A percentile compares a stretch with the other conserved stretches of the same genome.
phyloP scores from a whole-genome alignment of 2,113 vertebrate species.

The Stigmatopora argus region DNA sequence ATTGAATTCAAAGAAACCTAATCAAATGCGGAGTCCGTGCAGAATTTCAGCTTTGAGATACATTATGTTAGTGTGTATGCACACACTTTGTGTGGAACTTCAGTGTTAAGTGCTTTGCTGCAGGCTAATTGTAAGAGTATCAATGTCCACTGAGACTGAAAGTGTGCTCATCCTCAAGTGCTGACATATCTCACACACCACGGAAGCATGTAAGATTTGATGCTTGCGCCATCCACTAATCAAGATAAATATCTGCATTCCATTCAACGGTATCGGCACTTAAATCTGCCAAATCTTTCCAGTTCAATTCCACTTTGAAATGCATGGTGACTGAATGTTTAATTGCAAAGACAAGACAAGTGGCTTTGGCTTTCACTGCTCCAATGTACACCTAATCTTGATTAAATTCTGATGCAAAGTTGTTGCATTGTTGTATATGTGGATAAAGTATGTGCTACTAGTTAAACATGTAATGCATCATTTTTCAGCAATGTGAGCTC shows the following conservation, averaged over 20 bases:
- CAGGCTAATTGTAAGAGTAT: slow-evolving; percentile 57
- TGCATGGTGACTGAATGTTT: background rate
- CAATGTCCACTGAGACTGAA: slow-evolving; percentile 47
- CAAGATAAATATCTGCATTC: slow-evolving; percentile 36
- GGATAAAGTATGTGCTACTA: too few species aligned
- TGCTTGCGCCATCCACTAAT: slow-evolving; percentile 37
- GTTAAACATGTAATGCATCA: too few species aligned
- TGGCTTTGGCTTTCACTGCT: background rate
- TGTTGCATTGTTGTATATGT: background rate
- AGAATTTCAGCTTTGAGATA: slow-evolving; percentile 62
- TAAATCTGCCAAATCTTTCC: slow-evolving; percentile 6
- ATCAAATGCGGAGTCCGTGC: slow-evolving; percentile 60
- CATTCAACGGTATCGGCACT: slow-evolving; percentile 20
- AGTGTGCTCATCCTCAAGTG: slow-evolving; percentile 36
- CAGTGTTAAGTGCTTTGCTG: slow-evolving; percentile 55
- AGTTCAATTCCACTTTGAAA: background rate
- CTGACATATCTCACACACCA: slow-evolving; percentile 36
- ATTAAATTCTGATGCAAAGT: background rate
- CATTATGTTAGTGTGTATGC: slow-evolving; percentile 52
- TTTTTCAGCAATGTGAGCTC: background rate
- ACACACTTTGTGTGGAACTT: slow-evolving; percentile 38
- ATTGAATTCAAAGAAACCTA: slow-evolving; percentile 66
- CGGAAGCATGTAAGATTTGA: slow-evolving; percentile 11
- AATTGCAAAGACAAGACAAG: background rate
- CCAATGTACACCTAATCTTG: background rate